Conservation (phyloP, 2,113 vertebrate species). For the Labeo rohita region DNA sequence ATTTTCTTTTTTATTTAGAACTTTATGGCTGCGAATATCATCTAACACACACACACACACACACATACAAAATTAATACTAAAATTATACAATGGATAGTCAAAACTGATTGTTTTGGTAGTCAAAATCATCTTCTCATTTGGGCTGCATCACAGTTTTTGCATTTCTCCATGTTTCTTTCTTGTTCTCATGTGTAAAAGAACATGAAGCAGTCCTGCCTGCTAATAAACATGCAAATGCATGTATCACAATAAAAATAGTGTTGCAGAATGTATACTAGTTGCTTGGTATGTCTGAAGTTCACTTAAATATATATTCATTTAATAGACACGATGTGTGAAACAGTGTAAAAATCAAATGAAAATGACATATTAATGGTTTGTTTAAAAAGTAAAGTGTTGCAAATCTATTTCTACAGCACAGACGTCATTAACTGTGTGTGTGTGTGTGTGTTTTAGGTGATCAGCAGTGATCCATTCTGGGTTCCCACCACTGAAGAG, state of each 20-base stretch:
- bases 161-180: background rate
- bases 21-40: no score
- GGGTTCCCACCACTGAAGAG: conserved; percentile 97
- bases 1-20: background rate
- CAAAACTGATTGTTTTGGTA: no score
- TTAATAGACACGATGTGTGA: background rate
- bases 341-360: background rate
- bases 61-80: no score
- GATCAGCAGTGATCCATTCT: conserved; percentile 90
- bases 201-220: no score
- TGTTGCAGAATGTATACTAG: no score
- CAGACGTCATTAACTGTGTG: background rate
- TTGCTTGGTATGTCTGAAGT: background rate
- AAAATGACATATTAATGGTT: background rate
- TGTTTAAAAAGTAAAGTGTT: background rate
- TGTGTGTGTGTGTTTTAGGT: conserved; percentile 73
- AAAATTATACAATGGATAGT: no score
- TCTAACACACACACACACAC: no score
- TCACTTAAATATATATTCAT: background rate
- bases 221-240: no score
- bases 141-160: background rate
- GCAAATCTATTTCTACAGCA: background rate
- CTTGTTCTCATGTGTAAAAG: background rate
- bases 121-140: background rate
- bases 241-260: no score